phyloP scores from a whole-genome alignment of 2,113 vertebrate genomes.

The Vanacampus margaritifer region DNA sequence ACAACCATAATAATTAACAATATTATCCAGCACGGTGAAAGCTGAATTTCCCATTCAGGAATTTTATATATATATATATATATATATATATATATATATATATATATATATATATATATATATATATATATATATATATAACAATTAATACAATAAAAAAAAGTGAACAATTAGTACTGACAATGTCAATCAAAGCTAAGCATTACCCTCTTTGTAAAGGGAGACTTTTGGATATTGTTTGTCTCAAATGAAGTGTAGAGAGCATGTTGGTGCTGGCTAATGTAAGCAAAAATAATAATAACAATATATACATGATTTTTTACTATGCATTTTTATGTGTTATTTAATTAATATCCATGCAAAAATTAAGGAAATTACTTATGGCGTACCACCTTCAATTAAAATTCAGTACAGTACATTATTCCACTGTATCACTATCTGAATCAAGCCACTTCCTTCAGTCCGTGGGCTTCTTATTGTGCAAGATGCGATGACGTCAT shows the following conservation, averaged over 20 bases:
- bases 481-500: conserved; percentile 21
- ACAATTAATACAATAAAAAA: background rate
- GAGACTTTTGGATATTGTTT: background rate
- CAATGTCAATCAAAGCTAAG: background rate
- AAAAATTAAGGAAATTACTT: background rate
- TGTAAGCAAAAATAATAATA: background rate
- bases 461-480: conserved; percentile 9
- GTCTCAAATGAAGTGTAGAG: background rate
- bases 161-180: background rate
- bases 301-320: background rate
- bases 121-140: too few relatives aligned
- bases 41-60: background rate
- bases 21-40: background rate
- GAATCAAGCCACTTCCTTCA: conserved; percentile 12
- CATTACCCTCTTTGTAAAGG: background rate
- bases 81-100: too few relatives aligned
- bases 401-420: background rate
- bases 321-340: background rate
- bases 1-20: background rate
- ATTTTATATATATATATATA: too few relatives aligned
- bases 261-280: background rate
- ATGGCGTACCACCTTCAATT: background rate
- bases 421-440: background rate
- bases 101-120: too few relatives aligned
- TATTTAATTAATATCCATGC: background rate